Conservation (phyloP, 1,140 invertebrate genomes). For the Thalassaphorura encarpata region DNA sequence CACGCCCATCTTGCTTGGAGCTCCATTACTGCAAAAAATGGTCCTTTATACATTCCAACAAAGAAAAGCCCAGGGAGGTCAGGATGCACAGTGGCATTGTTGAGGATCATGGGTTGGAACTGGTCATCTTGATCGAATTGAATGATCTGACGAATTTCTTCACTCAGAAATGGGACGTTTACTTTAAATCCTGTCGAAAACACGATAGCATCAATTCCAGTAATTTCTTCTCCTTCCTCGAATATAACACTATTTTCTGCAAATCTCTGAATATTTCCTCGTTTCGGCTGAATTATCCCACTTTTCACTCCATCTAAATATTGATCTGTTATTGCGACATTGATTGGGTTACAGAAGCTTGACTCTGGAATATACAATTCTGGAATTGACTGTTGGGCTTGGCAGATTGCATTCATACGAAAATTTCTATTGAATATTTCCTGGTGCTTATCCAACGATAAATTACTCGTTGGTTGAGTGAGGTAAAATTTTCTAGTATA, state of each 20-base stretch:
- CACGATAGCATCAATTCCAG: background rate
- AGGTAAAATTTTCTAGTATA: too few species aligned
- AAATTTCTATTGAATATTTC: too few species aligned
- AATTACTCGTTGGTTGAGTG: too few species aligned
- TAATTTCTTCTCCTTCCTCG: background rate
- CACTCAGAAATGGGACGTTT: background rate
- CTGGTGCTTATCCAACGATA: too few species aligned
- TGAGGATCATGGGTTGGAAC: background rate
- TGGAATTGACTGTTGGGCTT: too few species aligned
- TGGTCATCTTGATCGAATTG: background rate
- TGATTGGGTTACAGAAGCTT: too few species aligned
- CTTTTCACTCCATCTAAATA: background rate
- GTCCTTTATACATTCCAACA: slow-evolving; percentile 2
- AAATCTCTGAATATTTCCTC: background rate
- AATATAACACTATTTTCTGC: background rate
- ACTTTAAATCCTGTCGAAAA: slow-evolving; percentile 6
- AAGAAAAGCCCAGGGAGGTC: background rate
- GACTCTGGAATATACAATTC: too few species aligned
- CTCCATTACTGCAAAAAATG: background rate
- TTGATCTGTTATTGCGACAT: background rate
- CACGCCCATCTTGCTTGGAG: background rate
- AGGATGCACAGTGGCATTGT: background rate
- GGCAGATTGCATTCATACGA: too few species aligned
- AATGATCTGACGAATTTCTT: background rate
- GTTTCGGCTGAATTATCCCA: too few species aligned